Conservation (phyloP, 2,888 invertebrate species). For the Nephrotoma appendiculata region DNA sequence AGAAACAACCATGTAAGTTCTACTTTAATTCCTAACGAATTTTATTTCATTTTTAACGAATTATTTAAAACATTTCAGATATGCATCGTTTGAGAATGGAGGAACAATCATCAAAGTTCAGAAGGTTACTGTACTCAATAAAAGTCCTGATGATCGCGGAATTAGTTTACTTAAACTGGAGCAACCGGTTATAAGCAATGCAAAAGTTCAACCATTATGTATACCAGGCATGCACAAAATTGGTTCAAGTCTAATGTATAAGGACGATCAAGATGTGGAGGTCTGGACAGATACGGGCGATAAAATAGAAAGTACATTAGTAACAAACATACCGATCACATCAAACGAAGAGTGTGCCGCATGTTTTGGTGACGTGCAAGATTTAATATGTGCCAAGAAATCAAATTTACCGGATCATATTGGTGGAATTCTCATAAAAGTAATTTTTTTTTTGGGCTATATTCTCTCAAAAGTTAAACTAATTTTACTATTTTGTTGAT, state of each 20-base stretch:
- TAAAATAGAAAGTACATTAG: background rate
- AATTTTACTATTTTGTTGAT: background rate
- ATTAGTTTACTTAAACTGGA: background rate
- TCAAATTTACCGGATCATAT: background rate
- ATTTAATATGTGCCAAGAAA: background rate
- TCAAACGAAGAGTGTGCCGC: background rate
- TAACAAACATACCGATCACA: background rate
- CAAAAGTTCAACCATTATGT: background rate
- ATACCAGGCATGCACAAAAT: background rate
- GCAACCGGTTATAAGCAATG: background rate
- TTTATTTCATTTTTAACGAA: too few relatives aligned
- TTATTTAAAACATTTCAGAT: background rate
- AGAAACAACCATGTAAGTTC: background rate
- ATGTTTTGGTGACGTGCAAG: background rate
- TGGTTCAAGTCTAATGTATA: background rate
- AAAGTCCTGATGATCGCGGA: background rate
- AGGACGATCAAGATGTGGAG: background rate
- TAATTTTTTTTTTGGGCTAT: background rate
- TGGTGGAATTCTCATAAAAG: background rate
- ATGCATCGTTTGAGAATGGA: background rate
- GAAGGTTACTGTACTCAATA: background rate
- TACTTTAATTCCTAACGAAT: too few relatives aligned
- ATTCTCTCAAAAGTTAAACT: background rate
- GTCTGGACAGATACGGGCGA: background rate
- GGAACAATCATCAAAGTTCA: background rate